phyloP scores from a whole-genome alignment of 2,888 invertebrate species.

The Diploptera punctata region DNA sequence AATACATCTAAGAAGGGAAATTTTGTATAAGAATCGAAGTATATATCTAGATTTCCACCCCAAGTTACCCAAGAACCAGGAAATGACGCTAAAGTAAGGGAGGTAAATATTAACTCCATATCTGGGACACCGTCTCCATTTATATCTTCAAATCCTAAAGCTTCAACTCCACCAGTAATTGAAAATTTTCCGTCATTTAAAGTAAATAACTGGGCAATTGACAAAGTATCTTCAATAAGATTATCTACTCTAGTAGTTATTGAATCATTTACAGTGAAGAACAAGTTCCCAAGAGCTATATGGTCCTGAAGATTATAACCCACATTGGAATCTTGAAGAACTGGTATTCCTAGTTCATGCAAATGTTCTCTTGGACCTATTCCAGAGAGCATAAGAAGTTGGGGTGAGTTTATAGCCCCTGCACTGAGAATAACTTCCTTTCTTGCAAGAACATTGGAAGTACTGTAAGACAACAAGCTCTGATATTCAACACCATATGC shows the following conservation, averaged over 20 bases:
- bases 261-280: not conserved
- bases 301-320: not conserved
- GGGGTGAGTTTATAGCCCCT: not conserved
- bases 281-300: not conserved
- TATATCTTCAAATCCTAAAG: not conserved
- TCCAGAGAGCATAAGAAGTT: not conserved
- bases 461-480: not conserved
- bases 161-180: not conserved
- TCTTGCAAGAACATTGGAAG: not conserved
- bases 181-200: not conserved
- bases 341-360: not conserved
- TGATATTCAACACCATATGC: not conserved
- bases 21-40: not conserved
- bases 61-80: not conserved
- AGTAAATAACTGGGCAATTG: not conserved
- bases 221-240: not conserved
- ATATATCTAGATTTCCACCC: not conserved
- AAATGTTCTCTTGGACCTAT: not conserved
- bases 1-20: not conserved
- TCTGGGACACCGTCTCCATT: not conserved
- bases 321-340: not conserved
- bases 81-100: not conserved
- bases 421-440: not conserved
- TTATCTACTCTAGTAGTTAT: not conserved
- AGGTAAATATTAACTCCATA: not conserved